These are phyloP conservation scores for Diploscapter pachys DNA, from an alignment of 1,140 invertebrate species.

Conservation along the genomic window DNA sequence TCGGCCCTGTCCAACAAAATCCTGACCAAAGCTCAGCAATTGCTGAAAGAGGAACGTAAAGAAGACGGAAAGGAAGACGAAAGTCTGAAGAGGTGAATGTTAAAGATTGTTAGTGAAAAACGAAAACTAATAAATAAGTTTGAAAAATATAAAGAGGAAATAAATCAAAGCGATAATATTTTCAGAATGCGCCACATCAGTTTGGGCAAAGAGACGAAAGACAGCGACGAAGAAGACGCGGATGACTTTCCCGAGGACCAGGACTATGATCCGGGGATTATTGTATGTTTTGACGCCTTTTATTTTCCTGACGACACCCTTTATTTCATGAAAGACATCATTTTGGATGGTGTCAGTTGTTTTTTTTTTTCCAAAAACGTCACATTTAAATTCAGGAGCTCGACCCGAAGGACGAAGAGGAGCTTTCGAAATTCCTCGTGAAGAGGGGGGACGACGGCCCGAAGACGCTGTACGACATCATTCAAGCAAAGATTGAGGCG, in stretches of 20 bases:
- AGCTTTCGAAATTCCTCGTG: constrained; percentile 38
- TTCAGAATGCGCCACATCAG: constrained; percentile 33
- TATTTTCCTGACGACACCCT: too few relatives aligned
- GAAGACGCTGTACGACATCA: constrained; percentile 43
- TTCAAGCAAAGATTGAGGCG: constrained; percentile 48
- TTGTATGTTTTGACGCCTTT: constrained; percentile 12
- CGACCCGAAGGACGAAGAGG: constrained; percentile 46
- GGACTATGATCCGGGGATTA: constrained; percentile 33
- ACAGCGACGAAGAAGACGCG: constrained; percentile 28
- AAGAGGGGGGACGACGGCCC: constrained; percentile 24
- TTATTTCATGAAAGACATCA: too few relatives aligned
- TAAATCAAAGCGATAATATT: too few relatives aligned
- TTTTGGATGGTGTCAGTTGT: not conserved
- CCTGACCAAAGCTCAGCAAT: constrained; percentile 42
- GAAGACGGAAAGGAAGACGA: constrained; percentile 23
- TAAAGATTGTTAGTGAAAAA: not conserved
- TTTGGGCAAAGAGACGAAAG: constrained; percentile 17
- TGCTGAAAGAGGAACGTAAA: constrained; percentile 42
- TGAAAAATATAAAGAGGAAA: too few relatives aligned
- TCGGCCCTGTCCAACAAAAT: constrained; percentile 46
- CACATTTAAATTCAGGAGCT: constrained; percentile 27
- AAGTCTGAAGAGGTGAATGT: constrained; percentile 18
- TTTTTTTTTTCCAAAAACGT: constrained; percentile 12
- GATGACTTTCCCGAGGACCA: constrained; percentile 37
- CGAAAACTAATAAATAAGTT: not conserved